phyloP scores from a whole-genome alignment of 35 echinoderm and acorn worm genomes.

The Anneissia japonica region DNA sequence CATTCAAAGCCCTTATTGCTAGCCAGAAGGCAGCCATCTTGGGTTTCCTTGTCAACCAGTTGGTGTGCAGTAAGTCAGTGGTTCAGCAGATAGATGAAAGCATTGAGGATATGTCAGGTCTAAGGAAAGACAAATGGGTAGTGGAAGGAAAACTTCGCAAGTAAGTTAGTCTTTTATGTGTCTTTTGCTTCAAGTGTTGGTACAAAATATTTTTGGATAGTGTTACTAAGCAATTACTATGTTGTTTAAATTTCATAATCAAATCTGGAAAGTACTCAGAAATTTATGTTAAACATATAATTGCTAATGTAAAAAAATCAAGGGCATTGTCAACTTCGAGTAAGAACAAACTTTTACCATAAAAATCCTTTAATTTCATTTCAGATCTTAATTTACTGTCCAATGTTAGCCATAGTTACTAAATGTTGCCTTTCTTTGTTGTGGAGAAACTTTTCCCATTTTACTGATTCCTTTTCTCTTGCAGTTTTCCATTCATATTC shows the following conservation, averaged over 20 bases:
- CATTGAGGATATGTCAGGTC: slow-evolving; percentile 75
- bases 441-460: no score
- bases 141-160: slow-evolving; percentile 95
- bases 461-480: no score
- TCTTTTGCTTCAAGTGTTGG: not conserved
- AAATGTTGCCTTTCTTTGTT: no score
- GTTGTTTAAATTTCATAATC: not conserved
- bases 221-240: not conserved
- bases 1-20: slow-evolving; percentile 74
- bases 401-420: no score
- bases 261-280: not conserved
- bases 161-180: slow-evolving; percentile 42
- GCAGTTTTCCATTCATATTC: no score
- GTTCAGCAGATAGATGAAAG: slow-evolving; percentile 77
- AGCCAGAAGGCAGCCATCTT: slow-evolving; percentile 78
- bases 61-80: slow-evolving; percentile 76
- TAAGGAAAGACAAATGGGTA: slow-evolving; percentile 94
- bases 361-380: no score
- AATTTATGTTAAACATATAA: no score
- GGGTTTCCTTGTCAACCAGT: slow-evolving; percentile 93
- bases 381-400: no score
- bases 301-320: no score
- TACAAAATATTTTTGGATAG: not conserved
- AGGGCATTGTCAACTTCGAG: no score
- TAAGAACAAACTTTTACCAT: no score